Evolutionary conservation across 2,113 vertebrate genomes (phyloP).

Genomic region (Aspiorhynchus laticeps): DNA sequence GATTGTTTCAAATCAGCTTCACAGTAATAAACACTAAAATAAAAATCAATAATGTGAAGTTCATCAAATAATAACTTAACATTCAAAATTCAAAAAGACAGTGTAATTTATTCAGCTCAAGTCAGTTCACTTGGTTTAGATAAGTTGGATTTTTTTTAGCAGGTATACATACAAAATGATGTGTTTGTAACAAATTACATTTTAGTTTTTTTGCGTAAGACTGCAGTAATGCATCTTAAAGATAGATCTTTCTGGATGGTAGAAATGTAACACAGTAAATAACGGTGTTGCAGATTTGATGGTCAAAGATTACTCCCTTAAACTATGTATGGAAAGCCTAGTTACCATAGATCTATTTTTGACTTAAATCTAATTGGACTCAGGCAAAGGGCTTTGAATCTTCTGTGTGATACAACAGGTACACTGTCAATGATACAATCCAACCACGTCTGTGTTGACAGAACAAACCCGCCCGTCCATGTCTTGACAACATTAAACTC

Average conservation of each 20-base stretch:
- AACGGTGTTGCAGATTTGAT: background rate
- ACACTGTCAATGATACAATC: slow-evolving; percentile 10
- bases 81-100: no score
- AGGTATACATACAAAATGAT: no score
- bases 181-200: no score
- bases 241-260: no score
- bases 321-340: slow-evolving; percentile 11
- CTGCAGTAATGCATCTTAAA: no score
- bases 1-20: background rate
- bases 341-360: slow-evolving; percentile 1
- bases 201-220: no score
- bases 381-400: slow-evolving; percentile 2
- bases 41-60: no score
- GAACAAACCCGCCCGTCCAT: background rate
- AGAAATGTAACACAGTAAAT: background rate
- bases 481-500: slow-evolving; percentile 2
- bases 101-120: no score
- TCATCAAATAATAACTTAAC: background rate
- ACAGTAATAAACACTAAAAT: background rate
- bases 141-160: no score
- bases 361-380: slow-evolving; percentile 39
- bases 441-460: slow-evolving; percentile 7
- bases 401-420: background rate
- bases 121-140: no score
- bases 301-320: background rate